phyloP scores from a whole-genome alignment of 2,888 invertebrate species.

The Drosophila setosimentum region DNA sequence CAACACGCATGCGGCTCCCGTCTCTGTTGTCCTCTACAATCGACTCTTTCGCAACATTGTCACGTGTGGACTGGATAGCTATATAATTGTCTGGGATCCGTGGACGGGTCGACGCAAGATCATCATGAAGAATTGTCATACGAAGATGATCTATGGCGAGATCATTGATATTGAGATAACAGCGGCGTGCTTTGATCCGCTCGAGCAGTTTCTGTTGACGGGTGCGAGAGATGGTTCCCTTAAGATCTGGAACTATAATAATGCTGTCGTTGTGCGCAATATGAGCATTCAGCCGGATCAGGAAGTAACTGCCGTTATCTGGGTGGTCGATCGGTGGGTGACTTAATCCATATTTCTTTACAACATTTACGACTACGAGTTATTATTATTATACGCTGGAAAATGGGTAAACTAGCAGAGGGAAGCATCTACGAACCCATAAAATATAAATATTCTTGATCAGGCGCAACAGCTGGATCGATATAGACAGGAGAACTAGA shows the following conservation, averaged over 20 bases:
- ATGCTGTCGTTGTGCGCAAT: slow-evolving; percentile 90
- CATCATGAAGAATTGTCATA: slow-evolving; percentile 90
- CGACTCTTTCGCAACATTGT: slow-evolving; percentile 90
- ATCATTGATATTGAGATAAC: slow-evolving; percentile 84
- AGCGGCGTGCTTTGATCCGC: slow-evolving; percentile 88
- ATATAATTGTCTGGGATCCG: slow-evolving; percentile 93
- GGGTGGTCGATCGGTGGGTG: slow-evolving; percentile 87
- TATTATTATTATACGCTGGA: background rate
- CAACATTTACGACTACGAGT: background rate
- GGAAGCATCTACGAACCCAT: no score
- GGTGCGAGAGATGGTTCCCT: slow-evolving; percentile 92
- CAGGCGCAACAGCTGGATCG: background rate
- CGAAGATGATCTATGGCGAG: slow-evolving; percentile 88
- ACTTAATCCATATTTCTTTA: background rate
- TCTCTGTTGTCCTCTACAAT: slow-evolving; percentile 91
- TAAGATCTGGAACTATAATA: slow-evolving; percentile 93
- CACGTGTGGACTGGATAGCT: slow-evolving; percentile 92
- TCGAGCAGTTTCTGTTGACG: slow-evolving; percentile 90
- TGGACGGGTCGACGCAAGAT: slow-evolving; percentile 89
- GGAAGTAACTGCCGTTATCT: slow-evolving; percentile 87
- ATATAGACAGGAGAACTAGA: no score
- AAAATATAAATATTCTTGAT: background rate
- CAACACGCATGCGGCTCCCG: slow-evolving; percentile 89
- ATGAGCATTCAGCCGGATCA: slow-evolving; percentile 88
- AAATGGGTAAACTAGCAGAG: background rate